Base-by-base conservation (phyloP, 2,888 invertebrate species). In the Lysandra bellargus region DNA sequence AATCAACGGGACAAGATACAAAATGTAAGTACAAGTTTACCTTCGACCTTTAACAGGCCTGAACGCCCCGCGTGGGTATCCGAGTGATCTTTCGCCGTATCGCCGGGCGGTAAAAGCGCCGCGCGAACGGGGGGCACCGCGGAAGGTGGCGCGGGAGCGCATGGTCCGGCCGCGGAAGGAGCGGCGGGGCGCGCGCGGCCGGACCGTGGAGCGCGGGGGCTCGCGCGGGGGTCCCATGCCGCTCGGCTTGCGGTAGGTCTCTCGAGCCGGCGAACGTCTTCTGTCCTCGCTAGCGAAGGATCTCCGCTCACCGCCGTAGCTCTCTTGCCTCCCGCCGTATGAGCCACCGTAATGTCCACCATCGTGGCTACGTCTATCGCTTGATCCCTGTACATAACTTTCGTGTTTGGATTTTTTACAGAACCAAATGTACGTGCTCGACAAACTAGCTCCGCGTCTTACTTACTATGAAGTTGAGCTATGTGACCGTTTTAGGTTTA, bases 351-450 rank as follows among this genome's bases (percentile, higher is more conserved):
- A 95, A 89, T 95, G 95, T 84, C 95, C 92, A 87, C 94, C 93
- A 87, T 95, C 95, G 92, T 95, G 94, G 90, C 95, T 95, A 90
- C 95, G 93, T 94, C 95, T 95, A 90, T 93, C 94, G 86, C 93
- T 92, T 89, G 94, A 92, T 84, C 94, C 95, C 95, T 95, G 95
- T 92, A 94, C 92, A 95, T 86, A 94, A 93, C 87, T 92, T 92
- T 90, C 33, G 86, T 90, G 91, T 89, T 89, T 87, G 87, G 89
- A 91, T 89, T 80, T 81, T 81, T 80, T 90, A 87, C 86, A 86
- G n/a, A 80, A 79, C 77, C 78, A 72, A 81, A 80, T 72, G 30
- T 44, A 73, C 72, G 69, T 77, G 53, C 17, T 76, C 33, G 12
- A 37, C 33, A 17, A 33, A 69, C 69, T 37, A 17, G 33, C 69